phyloP scores from a whole-genome alignment of 2,113 vertebrate species.

The Albula goreensis region DNA sequence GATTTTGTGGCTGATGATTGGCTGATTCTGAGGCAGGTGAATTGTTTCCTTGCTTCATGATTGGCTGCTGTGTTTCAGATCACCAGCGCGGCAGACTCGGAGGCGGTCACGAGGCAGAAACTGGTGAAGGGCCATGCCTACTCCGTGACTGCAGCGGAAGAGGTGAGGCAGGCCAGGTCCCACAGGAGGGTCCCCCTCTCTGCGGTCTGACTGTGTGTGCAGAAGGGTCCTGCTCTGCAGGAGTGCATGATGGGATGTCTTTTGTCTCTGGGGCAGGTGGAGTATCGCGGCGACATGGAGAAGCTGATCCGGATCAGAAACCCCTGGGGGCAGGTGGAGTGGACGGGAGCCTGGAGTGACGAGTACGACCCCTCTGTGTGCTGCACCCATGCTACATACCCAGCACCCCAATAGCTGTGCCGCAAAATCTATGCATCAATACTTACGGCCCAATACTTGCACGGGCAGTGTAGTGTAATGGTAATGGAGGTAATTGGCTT shows the following conservation, averaged over 20 bases:
- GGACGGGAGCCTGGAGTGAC: constrained; percentile 86
- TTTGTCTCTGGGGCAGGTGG: constrained; percentile 57
- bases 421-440: no score
- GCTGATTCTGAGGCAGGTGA: no score
- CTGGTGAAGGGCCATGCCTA: constrained; percentile 94
- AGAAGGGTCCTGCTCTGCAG: no score
- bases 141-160: constrained; percentile 81
- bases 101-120: constrained; percentile 86
- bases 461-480: no score
- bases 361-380: constrained; percentile 57
- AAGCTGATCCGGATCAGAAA: constrained; percentile 78
- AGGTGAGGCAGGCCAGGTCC: constrained; percentile 64
- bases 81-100: constrained; percentile 79
- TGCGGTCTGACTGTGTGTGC: no score
- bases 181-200: no score
- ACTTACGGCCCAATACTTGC: no score
- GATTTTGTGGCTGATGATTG: no score
- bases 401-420: not conserved
- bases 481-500: no score
- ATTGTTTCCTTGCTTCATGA: constrained; percentile 6
- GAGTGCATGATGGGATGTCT: not conserved
- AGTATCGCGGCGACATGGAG: constrained; percentile 64
- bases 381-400: not conserved
- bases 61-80: constrained; percentile 68
- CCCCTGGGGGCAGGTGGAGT: constrained; percentile 84